These are phyloP conservation scores for Ericerus pela DNA, from an alignment of 1,140 invertebrate species.

Conservation along the genomic window DNA sequence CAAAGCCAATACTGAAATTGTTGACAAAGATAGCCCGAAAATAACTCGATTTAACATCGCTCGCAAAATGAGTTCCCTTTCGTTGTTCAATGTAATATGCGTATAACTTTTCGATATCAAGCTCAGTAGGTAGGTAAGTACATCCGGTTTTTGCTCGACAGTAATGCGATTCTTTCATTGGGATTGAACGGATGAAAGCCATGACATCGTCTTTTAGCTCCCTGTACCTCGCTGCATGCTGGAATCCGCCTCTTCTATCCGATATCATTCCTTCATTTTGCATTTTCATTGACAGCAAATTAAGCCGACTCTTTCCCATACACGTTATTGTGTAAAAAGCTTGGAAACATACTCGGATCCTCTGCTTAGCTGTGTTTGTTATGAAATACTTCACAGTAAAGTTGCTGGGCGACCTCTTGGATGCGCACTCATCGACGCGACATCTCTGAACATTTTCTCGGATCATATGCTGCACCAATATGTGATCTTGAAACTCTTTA, in stretches of 20 bases:
- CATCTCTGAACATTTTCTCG: not conserved
- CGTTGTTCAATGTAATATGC: not conserved
- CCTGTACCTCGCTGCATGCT: not conserved
- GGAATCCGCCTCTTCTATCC: not conserved
- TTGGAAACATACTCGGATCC: not conserved
- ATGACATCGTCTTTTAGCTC: not conserved
- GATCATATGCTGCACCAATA: not conserved
- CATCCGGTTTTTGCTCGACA: slow-evolving; percentile 5
- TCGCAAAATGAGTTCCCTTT: not conserved
- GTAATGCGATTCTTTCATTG: slow-evolving; percentile 10
- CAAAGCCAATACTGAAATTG: slow-evolving; percentile 21
- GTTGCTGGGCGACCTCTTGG: not conserved
- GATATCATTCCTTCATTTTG: not conserved
- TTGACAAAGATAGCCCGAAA: slow-evolving; percentile 19
- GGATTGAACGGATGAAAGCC: not conserved
- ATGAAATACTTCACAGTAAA: not conserved
- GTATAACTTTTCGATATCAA: slow-evolving; percentile 15
- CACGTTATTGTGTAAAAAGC: not conserved
- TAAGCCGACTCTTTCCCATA: not conserved
- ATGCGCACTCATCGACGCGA: not conserved
- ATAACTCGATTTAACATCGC: slow-evolving; percentile 16
- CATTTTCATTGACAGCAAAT: not conserved
- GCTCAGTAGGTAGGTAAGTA: slow-evolving; percentile 2
- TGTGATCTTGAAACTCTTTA: not conserved
- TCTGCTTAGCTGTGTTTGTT: not conserved